phyloP scores from a whole-genome alignment of 2,888 invertebrate species.

The Parapristionchus giblindavisi region DNA sequence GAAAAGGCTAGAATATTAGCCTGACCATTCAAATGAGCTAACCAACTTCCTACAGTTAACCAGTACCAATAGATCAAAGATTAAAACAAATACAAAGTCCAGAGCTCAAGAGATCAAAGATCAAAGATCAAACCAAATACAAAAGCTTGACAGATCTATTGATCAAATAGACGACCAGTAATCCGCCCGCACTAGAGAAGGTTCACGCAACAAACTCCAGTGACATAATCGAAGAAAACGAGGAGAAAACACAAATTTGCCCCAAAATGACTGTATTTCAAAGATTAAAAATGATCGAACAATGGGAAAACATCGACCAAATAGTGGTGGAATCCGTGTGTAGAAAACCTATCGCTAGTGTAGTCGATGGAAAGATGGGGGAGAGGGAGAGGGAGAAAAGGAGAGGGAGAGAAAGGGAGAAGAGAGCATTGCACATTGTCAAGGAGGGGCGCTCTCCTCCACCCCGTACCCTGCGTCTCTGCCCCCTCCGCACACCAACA shows the following conservation, averaged over 20 bases:
- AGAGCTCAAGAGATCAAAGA: too few relatives aligned
- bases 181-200: too few relatives aligned
- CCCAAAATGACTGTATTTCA: not conserved
- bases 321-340: not conserved
- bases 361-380: not conserved
- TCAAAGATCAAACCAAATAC: too few relatives aligned
- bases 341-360: not conserved
- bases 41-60: too few relatives aligned
- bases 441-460: not conserved
- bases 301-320: not conserved
- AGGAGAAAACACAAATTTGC: not conserved
- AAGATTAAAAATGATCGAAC: not conserved
- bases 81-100: too few relatives aligned
- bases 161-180: too few relatives aligned
- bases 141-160: too few relatives aligned
- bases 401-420: not conserved
- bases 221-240: not conserved
- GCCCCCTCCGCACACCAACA: constrained; percentile 17
- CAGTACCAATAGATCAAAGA: too few relatives aligned
- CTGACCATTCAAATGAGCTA: too few relatives aligned
- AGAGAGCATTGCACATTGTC: not conserved
- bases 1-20: too few relatives aligned
- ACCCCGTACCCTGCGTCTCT: constrained; percentile 34
- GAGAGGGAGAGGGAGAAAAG: constrained; percentile 1
- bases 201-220: too few relatives aligned